Base-by-base conservation (phyloP, 2,888 invertebrate genomes). In the Acanthopleura granulata region DNA sequence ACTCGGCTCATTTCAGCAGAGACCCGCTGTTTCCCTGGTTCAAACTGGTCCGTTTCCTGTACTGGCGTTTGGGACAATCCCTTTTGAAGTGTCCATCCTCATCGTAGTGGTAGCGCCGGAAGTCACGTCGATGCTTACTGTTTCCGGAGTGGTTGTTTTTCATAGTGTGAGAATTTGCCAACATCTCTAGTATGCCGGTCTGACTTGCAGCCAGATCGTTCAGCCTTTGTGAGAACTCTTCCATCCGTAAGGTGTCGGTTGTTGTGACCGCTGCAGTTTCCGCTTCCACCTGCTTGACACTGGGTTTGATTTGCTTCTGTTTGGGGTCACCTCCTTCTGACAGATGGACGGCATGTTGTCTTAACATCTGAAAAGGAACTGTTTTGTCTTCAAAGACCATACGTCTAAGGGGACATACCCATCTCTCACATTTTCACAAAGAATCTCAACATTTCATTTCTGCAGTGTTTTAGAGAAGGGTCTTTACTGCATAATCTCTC, bases 351-450 rank as follows among this genome's bases (percentile, higher is more conserved):
- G 57, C 57, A 22, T 22, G 57, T n/a, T 57, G n/a, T 57, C 57
- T 57, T 22, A 57, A 57, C 22, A 22, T 57, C 57, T 57, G 57
- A 57, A 57, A 57, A 12, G 57, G 12, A 57, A 57, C 57, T n/a
- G 6, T 18, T 57, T 18, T 22, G 12, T 57, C 57, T 57, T 57
- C n/a, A 1, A 3, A 12, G 18, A 57, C 22, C 66, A 66, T 66
- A 27, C 66, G 25, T 16, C 29, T 22, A 16, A 66, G 22, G 4
- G 22, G 25, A 66, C 25, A 66, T 27, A 27, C 25, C 25, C 4
- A 22, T 66, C 66, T 66, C 29, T 66, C 25, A 12, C 66, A 66
- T 66, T 27, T 27, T 66, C 66, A 27, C 22, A 66, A 66, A 3
- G 25, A 16, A 3, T 66, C 66, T 66, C 6, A 66, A 27, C 3